Evolutionary conservation across 2,113 vertebrate genomes (phyloP).

Genomic region (Reinhardtius hippoglossoides): DNA sequence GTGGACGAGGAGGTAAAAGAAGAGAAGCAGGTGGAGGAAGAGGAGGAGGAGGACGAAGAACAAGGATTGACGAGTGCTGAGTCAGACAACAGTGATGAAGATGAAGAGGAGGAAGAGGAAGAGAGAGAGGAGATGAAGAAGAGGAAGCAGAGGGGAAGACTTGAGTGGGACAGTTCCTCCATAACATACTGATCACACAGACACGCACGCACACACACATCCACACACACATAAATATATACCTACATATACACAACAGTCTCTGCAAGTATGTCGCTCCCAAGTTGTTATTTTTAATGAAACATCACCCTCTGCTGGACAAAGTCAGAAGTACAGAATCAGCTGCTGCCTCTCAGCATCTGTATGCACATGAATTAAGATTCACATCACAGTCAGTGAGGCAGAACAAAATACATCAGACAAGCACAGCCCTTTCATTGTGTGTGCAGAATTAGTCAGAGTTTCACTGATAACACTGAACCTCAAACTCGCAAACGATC

Average conservation of each 20-base stretch:
- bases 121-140: slow-evolving; percentile 76
- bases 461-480: background rate
- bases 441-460: slow-evolving; percentile 9
- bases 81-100: slow-evolving; percentile 89
- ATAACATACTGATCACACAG: slow-evolving; percentile 85
- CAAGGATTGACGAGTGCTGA: slow-evolving; percentile 89
- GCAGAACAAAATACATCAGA: slow-evolving; percentile 31
- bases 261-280: background rate
- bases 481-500: background rate
- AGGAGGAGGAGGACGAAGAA: slow-evolving; percentile 85
- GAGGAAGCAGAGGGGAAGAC: slow-evolving; percentile 75
- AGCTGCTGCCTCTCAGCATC: slow-evolving; percentile 20
- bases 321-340: slow-evolving; percentile 52
- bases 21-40: slow-evolving; percentile 73
- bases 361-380: background rate
- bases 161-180: slow-evolving; percentile 92
- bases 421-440: slow-evolving; percentile 50
- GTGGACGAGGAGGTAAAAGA: slow-evolving; percentile 52
- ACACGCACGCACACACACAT: slow-evolving; percentile 38
- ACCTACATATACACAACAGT: slow-evolving; percentile 31
- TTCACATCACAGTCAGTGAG: slow-evolving; percentile 7
- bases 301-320: slow-evolving; percentile 77
- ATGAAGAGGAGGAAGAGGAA: slow-evolving; percentile 82
- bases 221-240: slow-evolving; percentile 20
- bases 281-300: slow-evolving; percentile 47